Percentiles rank a stretch among this genome's conserved stretches.
Conservation (phyloP, 1,140 invertebrate genomes). For the Scaptomyza montana region DNA sequence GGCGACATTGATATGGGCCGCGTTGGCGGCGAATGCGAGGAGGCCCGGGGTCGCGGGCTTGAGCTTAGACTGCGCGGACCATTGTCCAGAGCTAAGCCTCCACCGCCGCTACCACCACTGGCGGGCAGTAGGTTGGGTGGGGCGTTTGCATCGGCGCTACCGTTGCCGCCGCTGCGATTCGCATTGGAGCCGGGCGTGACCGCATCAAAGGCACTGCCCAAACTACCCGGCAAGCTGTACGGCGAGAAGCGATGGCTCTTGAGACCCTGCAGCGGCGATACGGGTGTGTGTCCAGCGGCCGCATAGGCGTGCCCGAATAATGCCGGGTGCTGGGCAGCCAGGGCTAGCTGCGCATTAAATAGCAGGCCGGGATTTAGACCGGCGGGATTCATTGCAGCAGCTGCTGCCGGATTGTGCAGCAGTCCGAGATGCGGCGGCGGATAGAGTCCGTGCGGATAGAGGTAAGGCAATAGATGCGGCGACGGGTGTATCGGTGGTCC, state of each 20-base stretch:
- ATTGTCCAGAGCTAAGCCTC: slow-evolving; percentile 59
- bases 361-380: slow-evolving; percentile 90
- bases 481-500: slow-evolving; percentile 94
- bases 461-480: slow-evolving; percentile 91
- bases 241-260: slow-evolving; percentile 89
- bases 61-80: slow-evolving; percentile 87
- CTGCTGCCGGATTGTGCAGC: slow-evolving; percentile 85
- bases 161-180: slow-evolving; percentile 61
- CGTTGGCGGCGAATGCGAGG: slow-evolving; percentile 86
- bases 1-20: slow-evolving; percentile 85
- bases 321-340: slow-evolving; percentile 92
- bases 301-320: slow-evolving; percentile 88
- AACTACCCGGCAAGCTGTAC: slow-evolving; percentile 89
- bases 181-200: slow-evolving; percentile 88
- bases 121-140: slow-evolving; percentile 35
- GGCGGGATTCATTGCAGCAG: slow-evolving; percentile 85
- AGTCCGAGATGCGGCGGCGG: slow-evolving; percentile 88
- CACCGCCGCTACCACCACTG: slow-evolving; percentile 12
- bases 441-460: slow-evolving; percentile 94
- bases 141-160: slow-evolving; percentile 41
- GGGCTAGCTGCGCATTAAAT: slow-evolving; percentile 91
- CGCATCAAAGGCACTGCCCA: slow-evolving; percentile 92
- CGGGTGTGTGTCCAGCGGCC: slow-evolving; percentile 86
- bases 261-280: slow-evolving; percentile 85
- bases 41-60: slow-evolving; percentile 86